Conservation (phyloP, 2,797 vertebrate genomes). For the Schizopygopsis pylzovi region DNA sequence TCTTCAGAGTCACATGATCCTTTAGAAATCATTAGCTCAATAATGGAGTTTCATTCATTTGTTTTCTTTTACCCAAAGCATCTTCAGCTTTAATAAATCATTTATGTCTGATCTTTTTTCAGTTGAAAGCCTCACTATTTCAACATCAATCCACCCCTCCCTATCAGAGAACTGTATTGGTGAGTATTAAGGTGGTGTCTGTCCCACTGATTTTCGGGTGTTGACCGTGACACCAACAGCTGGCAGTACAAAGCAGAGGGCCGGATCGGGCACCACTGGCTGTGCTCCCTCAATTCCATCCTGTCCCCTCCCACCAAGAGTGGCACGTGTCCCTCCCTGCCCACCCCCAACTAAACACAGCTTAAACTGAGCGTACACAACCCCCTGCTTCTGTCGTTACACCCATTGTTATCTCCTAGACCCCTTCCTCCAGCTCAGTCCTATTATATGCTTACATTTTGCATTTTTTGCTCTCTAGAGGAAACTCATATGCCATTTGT, state of each 20-base stretch:
- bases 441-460: constrained; percentile 71
- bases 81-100: not conserved
- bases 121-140: not conserved
- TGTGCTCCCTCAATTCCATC: constrained; percentile 28
- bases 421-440: constrained; percentile 56
- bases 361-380: constrained; percentile 44
- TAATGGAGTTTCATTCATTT: not conserved
- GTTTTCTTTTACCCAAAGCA: too few species aligned
- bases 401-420: constrained; percentile 63
- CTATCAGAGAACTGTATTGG: not conserved
- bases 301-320: constrained; percentile 28
- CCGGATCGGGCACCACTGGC: constrained; percentile 44
- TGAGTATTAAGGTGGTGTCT: constrained; percentile 18
- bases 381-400: constrained; percentile 49
- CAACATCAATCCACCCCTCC: not conserved
- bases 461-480: constrained; percentile 57
- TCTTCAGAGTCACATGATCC: not conserved
- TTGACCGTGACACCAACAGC: constrained; percentile 61
- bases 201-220: constrained; percentile 28
- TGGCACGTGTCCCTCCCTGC: constrained; percentile 64
- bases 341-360: constrained; percentile 43
- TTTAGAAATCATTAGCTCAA: not conserved
- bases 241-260: constrained; percentile 63
- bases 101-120: not conserved
- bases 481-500: constrained; percentile 63